These are phyloP conservation scores for Eurois occulta DNA, from an alignment of 2,888 invertebrate genomes.

Conservation along the genomic window DNA sequence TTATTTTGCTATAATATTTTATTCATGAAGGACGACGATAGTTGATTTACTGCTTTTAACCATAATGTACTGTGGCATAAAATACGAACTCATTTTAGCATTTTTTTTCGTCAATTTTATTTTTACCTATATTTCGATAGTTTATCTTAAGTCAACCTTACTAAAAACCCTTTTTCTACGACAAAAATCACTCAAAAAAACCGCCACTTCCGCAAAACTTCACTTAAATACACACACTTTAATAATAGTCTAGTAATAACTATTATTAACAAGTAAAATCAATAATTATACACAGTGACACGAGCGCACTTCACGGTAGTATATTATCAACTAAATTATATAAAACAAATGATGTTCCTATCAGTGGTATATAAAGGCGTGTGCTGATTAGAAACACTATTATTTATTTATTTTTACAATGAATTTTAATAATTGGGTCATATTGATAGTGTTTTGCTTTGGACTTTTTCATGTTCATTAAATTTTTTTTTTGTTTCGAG, in stretches of 20 bases:
- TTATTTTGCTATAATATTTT: not conserved
- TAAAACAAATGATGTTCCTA: conserved; percentile 24
- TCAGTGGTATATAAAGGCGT: conserved; percentile 48
- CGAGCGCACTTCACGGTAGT: conserved; percentile 17
- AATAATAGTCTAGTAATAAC: conserved; percentile 20
- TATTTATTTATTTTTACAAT: not conserved
- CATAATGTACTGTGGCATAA: conserved; percentile 14
- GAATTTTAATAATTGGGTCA: conserved; percentile 25
- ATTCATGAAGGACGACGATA: not conserved
- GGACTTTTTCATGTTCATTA: not conserved
- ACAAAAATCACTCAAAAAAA: conserved; percentile 3
- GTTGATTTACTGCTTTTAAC: conserved; percentile 43
- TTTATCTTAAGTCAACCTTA: not conserved
- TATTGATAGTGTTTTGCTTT: not conserved
- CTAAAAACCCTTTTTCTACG: not conserved
- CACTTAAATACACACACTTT: conserved; percentile 20
- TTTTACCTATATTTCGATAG: not conserved
- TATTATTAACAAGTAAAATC: conserved; percentile 9
- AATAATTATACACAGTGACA: conserved; percentile 16
- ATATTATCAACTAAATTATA: conserved; percentile 42
- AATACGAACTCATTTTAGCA: not conserved
- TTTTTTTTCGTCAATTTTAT: not conserved
- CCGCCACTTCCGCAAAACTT: not conserved
- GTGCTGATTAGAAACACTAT: conserved; percentile 33
- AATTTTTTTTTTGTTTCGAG: not conserved